These are phyloP conservation scores for Capitella teleta DNA, from an alignment of 1,140 invertebrate species.

Conservation along the genomic window DNA sequence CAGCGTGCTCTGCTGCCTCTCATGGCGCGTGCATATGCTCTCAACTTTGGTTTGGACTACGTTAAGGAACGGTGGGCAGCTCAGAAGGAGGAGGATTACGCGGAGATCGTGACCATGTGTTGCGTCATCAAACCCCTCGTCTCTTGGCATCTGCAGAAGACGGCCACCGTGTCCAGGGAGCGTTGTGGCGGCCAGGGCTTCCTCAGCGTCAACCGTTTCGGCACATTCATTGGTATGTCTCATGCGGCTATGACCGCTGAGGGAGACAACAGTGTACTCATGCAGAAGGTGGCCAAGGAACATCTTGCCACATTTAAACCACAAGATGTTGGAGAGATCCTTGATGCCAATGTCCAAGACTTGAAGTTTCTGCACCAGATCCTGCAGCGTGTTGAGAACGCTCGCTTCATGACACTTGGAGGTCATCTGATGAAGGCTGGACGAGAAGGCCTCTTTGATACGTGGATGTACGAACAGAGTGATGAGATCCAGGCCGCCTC, in stretches of 20 bases:
- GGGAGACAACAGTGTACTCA: constrained; percentile 35
- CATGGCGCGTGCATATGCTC: constrained; percentile 29
- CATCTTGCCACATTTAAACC: constrained; percentile 20
- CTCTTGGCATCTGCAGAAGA: constrained; percentile 29
- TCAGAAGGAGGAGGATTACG: constrained; percentile 25
- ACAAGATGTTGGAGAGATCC: constrained; percentile 2
- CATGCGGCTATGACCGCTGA: constrained; percentile 37
- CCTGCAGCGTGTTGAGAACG: constrained; percentile 20
- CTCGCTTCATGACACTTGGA: constrained; percentile 19
- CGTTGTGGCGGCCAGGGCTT: constrained; percentile 38
- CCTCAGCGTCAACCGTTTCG: constrained; percentile 31
- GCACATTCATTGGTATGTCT: constrained; percentile 25
- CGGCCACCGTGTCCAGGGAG: constrained; percentile 26
- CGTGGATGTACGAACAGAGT: constrained; percentile 31
- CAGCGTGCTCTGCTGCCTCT: constrained; percentile 34
- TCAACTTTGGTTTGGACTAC: constrained; percentile 35
- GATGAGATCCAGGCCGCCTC: constrained; percentile 29
- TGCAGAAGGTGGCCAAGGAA: constrained; percentile 37
- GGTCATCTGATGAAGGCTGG: constrained; percentile 22
- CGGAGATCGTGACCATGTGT: constrained; percentile 33
- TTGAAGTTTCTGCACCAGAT: constrained; percentile 18
- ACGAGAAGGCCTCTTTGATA: constrained; percentile 22
- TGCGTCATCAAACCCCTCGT: constrained; percentile 34
- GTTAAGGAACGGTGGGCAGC: constrained; percentile 28
- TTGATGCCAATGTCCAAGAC: constrained; percentile 12